Conservation (phyloP, 2,888 invertebrate species). For the Lasiommata megera region DNA sequence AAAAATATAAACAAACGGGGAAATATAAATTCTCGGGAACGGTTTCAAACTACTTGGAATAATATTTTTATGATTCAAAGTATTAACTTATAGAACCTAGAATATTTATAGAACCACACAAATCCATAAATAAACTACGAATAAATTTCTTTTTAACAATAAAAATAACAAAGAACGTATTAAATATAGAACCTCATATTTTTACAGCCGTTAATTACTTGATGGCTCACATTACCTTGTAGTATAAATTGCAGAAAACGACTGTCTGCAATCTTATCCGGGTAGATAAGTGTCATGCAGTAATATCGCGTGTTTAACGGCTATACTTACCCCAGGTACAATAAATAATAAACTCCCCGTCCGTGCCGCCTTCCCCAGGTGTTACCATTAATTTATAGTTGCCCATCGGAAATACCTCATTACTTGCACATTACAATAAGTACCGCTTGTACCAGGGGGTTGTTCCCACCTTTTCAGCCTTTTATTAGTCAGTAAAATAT, state of each 20-base stretch:
- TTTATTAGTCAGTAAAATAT: slow-evolving; percentile 18
- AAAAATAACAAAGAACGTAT: too few relatives aligned
- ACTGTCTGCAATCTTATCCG: slow-evolving; percentile 11
- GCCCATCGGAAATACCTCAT: slow-evolving; percentile 37
- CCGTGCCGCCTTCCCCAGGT: slow-evolving; percentile 59
- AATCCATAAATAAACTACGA: too few relatives aligned
- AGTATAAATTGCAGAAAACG: slow-evolving; percentile 5
- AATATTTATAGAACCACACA: too few relatives aligned
- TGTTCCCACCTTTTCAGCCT: slow-evolving; percentile 10
- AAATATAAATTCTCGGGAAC: too few relatives aligned
- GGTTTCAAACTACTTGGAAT: too few relatives aligned
- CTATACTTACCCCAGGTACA: slow-evolving; percentile 34
- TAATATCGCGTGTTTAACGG: slow-evolving; percentile 58
- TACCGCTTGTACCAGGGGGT: slow-evolving; percentile 52
- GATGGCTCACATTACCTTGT: neutral
- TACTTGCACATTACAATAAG: slow-evolving; percentile 51
- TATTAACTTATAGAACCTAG: too few relatives aligned
- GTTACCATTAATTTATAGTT: slow-evolving; percentile 64
- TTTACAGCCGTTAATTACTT: too few relatives aligned
- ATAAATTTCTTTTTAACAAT: too few relatives aligned
- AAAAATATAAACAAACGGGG: too few relatives aligned
- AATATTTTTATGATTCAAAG: too few relatives aligned
- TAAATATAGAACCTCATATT: too few relatives aligned
- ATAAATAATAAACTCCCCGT: slow-evolving; percentile 13
- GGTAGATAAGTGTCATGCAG: slow-evolving; percentile 44